These are phyloP conservation scores for Melanostoma scalare DNA, from an alignment of 2,888 invertebrate genomes.

Conservation along the genomic window DNA sequence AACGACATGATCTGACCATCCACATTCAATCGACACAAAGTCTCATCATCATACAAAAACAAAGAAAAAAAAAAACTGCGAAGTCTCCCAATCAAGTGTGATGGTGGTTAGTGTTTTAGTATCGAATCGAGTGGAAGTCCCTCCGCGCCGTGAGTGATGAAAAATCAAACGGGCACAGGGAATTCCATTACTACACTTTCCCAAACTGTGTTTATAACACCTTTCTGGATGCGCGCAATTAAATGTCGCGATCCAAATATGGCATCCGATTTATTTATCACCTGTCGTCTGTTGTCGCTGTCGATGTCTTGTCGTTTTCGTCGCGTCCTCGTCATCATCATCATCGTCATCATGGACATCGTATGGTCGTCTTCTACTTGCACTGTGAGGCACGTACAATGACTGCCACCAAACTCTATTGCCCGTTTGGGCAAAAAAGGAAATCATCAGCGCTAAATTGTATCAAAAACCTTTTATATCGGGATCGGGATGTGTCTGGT, in stretches of 20 bases:
- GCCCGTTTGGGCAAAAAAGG: conserved; percentile 62
- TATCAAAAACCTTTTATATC: conserved; percentile 68
- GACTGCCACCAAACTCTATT: conserved; percentile 54
- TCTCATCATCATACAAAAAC: neutral
- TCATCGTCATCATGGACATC: conserved; percentile 48
- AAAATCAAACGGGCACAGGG: conserved; percentile 61
- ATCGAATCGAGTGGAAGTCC: neutral
- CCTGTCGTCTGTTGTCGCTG: conserved; percentile 74
- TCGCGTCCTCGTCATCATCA: conserved; percentile 31
- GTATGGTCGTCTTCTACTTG: conserved; percentile 30
- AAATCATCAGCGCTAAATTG: conserved; percentile 70
- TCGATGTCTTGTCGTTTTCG: conserved; percentile 70
- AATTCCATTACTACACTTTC: conserved; percentile 71
- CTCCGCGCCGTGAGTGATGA: conserved; percentile 27
- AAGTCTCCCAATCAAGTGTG: conserved; percentile 23
- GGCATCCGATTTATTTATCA: conserved; percentile 81
- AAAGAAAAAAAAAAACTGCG: conserved; percentile 29
- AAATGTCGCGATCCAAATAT: conserved; percentile 71
- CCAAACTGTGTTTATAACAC: conserved; percentile 72
- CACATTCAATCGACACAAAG: conserved; percentile 27
- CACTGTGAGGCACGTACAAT: conserved; percentile 59
- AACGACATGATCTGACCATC: conserved; percentile 42
- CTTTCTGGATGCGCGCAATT: conserved; percentile 73
- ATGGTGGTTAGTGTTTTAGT: conserved; percentile 17
- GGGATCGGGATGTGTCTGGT: conserved; percentile 8